Conservation (phyloP, 2,888 invertebrate genomes). For the Cinara cedri region DNA sequence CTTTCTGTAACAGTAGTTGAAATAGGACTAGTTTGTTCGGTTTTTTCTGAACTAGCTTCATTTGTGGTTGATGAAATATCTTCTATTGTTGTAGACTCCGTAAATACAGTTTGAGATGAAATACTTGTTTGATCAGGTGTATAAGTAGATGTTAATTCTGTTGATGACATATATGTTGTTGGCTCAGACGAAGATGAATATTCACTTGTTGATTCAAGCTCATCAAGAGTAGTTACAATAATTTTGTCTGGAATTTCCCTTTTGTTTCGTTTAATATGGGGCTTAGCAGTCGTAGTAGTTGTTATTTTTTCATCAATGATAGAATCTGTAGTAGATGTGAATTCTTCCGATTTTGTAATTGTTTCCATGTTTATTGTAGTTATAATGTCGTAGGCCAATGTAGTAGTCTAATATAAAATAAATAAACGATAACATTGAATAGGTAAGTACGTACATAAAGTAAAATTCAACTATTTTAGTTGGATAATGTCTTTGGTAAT, state of each 20-base stretch:
- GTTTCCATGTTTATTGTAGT: background rate
- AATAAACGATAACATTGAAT: background rate
- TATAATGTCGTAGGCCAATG: background rate
- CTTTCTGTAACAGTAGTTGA: background rate
- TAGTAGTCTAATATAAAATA: conserved; percentile 13
- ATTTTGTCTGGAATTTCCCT: conserved; percentile 1
- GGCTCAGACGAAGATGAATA: conserved; percentile 8
- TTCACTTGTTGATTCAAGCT: conserved; percentile 31
- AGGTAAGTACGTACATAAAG: background rate
- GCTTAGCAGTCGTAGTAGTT: background rate
- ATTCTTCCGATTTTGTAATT: background rate
- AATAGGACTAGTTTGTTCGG: background rate
- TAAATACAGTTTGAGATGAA: background rate
- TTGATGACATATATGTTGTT: conserved; percentile 46
- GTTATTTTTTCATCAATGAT: background rate
- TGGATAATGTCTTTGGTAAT: background rate
- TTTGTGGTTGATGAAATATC: background rate
- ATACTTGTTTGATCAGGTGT: background rate
- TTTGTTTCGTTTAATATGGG: conserved; percentile 19
- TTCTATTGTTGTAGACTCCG: background rate
- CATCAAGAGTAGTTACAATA: conserved; percentile 11
- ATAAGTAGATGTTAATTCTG: conserved; percentile 22
- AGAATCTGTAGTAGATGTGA: background rate
- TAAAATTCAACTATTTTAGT: background rate
- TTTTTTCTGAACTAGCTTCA: conserved; percentile 21